Percentiles rank a stretch among this genome's conserved stretches.
Evolutionary conservation across 2,888 invertebrate genomes (phyloP).

Genomic region (Diploptera punctata): DNA sequence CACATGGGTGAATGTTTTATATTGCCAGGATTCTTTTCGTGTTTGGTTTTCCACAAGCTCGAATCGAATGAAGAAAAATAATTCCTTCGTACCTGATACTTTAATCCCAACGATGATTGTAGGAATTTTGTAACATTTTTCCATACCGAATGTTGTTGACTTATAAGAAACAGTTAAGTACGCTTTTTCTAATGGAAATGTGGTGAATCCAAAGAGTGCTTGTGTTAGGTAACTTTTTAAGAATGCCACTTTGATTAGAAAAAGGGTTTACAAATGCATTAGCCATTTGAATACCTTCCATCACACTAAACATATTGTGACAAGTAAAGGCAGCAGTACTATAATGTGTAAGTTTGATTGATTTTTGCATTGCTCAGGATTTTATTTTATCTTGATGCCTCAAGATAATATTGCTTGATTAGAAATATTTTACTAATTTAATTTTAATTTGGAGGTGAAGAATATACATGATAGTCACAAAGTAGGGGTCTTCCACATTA

Average conservation of each 20-base stretch:
- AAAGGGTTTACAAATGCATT: neutral
- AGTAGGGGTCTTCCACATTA: slow-evolving; percentile 42
- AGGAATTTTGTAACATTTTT: slow-evolving; percentile 36
- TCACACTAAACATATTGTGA: neutral
- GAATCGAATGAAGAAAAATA: slow-evolving; percentile 32
- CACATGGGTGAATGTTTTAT: slow-evolving; percentile 33
- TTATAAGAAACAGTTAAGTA: slow-evolving; percentile 25
- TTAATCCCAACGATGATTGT: slow-evolving; percentile 39
- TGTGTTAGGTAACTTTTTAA: neutral
- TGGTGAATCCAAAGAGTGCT: neutral
- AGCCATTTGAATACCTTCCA: slow-evolving; percentile 20
- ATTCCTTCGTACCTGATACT: slow-evolving; percentile 44
- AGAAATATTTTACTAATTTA: slow-evolving; percentile 4
- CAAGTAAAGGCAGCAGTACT: slow-evolving; percentile 7
- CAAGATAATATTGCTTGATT: slow-evolving; percentile 11
- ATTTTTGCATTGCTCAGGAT: slow-evolving; percentile 1
- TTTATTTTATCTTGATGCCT: slow-evolving; percentile 26
- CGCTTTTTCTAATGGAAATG: slow-evolving; percentile 15
- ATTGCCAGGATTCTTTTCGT: slow-evolving; percentile 24
- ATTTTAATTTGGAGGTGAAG: slow-evolving; percentile 16
- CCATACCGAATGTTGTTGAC: slow-evolving; percentile 29
- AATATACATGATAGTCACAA: slow-evolving; percentile 36
- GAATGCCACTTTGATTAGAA: slow-evolving; percentile 3
- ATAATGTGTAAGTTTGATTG: neutral
- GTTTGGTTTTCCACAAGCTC: slow-evolving; percentile 32